Evolutionary conservation across 2,888 invertebrate genomes (phyloP).

Genomic region (Drosophila antonietae): DNA sequence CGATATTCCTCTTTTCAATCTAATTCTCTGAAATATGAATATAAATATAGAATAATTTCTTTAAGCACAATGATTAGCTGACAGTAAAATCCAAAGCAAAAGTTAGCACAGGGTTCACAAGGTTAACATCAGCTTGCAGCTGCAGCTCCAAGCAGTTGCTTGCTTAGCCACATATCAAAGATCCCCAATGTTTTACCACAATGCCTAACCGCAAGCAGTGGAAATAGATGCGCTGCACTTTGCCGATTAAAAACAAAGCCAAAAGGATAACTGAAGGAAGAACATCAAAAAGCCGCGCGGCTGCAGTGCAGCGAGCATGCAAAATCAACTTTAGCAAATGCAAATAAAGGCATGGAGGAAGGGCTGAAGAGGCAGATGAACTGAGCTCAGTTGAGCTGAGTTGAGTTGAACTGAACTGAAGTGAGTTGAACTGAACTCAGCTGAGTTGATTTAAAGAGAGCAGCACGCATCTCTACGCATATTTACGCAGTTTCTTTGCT

Average conservation of each 20-base stretch:
- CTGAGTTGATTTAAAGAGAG: neutral
- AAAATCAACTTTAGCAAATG: conserved; percentile 64
- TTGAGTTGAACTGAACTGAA: neutral
- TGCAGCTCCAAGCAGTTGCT: neutral
- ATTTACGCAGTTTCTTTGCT: conserved; percentile 64
- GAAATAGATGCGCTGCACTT: conserved; percentile 60
- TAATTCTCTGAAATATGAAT: too few relatives aligned
- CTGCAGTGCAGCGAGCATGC: conserved; percentile 29
- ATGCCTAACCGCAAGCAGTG: conserved; percentile 37
- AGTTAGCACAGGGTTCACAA: neutral
- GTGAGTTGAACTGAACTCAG: neutral
- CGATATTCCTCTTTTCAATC: too few relatives aligned
- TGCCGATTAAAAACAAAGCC: conserved; percentile 73
- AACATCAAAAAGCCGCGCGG: conserved; percentile 61
- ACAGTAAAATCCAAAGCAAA: neutral
- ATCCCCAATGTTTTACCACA: conserved; percentile 17
- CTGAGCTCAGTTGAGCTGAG: neutral
- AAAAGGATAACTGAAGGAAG: conserved; percentile 43
- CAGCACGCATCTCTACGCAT: conserved; percentile 55
- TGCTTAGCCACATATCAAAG: neutral
- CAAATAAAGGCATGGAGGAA: conserved; percentile 62
- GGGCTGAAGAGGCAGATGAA: conserved; percentile 9
- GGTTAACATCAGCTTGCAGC: neutral
- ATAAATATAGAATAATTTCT: neutral
- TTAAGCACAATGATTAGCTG: neutral